Evolutionary conservation across 2,888 invertebrate genomes (phyloP).

Genomic region (Tetheella fluctuosa): DNA sequence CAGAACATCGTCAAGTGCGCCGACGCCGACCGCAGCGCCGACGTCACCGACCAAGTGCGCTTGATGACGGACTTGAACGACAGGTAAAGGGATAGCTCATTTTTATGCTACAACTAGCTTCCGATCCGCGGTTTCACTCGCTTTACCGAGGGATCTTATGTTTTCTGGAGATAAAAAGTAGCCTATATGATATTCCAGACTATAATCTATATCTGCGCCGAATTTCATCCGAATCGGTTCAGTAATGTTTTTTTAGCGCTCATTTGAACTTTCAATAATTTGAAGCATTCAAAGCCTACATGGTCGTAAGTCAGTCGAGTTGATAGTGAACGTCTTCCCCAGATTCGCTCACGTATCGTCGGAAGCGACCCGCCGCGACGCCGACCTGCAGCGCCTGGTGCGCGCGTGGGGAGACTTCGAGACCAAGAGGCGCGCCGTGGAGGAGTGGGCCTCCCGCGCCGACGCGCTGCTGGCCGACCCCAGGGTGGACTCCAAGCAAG

Average conservation of each 20-base stretch:
- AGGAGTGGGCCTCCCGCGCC: conserved; percentile 94
- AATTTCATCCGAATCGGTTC: not conserved
- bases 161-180: no score
- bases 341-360: conserved; percentile 90
- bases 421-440: conserved; percentile 90
- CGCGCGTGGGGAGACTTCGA: conserved; percentile 94
- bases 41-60: conserved; percentile 87
- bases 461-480: conserved; percentile 92
- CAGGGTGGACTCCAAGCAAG: conserved; percentile 90
- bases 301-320: no score
- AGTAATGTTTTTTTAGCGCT: not conserved
- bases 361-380: conserved; percentile 90
- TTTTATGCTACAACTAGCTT: no score
- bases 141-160: no score
- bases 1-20: conserved; percentile 92
- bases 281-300: no score
- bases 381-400: conserved; percentile 90
- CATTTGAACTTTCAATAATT: no score
- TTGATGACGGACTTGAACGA: conserved; percentile 92
- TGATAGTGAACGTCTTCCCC: no score
- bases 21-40: conserved; percentile 89
- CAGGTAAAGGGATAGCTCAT: conserved; percentile 59
- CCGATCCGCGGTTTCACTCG: no score
- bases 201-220: no score
- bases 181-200: no score